Conservation (phyloP, 2,113 vertebrate species). For the Grantiella picta region DNA sequence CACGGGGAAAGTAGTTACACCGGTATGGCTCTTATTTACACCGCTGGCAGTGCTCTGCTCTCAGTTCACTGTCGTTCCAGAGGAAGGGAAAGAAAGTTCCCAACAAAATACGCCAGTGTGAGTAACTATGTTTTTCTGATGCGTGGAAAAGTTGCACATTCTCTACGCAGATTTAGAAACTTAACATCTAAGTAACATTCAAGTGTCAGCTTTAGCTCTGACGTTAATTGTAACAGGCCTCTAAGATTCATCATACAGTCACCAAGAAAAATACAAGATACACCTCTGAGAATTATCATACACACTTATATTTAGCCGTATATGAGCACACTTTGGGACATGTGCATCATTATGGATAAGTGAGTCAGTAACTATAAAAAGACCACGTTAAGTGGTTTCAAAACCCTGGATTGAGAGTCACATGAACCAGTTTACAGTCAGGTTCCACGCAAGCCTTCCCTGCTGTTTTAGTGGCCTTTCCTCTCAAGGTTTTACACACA, state of each 20-base stretch:
- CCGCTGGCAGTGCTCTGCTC: neutral
- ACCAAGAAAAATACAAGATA: neutral
- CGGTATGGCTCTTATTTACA: neutral
- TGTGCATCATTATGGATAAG: neutral
- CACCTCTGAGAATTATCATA: neutral
- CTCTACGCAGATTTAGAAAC: neutral
- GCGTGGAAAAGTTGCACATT: no score
- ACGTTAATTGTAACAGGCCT: neutral
- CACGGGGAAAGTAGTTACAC: constrained; percentile 5
- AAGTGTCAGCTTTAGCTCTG: neutral
- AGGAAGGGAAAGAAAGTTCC: neutral
- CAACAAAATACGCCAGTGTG: accelerated
- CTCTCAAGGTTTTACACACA: neutral
- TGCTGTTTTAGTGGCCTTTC: accelerated
- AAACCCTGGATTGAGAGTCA: neutral
- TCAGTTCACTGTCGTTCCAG: neutral
- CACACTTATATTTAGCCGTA: neutral
- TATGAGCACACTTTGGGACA: neutral
- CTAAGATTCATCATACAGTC: neutral
- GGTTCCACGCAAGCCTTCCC: neutral
- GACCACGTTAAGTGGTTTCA: neutral
- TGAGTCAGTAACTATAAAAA: neutral
- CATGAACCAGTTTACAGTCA: neutral
- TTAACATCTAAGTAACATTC: neutral
- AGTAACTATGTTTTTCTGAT: neutral